Evolutionary conservation across 2,113 vertebrate genomes (phyloP).

Genomic region (Serilophus lunatus): DNA sequence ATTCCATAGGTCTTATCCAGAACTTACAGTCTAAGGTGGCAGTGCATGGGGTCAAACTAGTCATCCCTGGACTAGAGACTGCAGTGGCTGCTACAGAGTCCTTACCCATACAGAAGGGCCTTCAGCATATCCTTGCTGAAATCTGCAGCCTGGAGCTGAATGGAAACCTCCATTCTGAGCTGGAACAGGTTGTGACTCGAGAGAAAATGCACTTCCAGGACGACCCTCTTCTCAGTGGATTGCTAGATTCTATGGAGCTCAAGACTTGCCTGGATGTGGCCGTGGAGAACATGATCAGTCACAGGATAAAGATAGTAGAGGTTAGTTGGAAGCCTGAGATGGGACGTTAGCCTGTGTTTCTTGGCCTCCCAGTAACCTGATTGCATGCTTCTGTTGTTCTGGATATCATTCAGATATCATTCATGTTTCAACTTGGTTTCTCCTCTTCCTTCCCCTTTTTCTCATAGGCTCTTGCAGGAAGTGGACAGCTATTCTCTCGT

Average conservation of each 20-base stretch:
- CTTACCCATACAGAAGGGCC: constrained; percentile 54
- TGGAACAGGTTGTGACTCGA: constrained; percentile 79
- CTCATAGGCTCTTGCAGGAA: constrained; percentile 80
- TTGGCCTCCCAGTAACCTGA: not conserved
- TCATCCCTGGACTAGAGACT: constrained; percentile 76
- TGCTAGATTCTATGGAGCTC: constrained; percentile 76
- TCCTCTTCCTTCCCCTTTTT: not conserved
- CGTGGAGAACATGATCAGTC: constrained; percentile 80
- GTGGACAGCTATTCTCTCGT: constrained; percentile 80
- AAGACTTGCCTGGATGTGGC: constrained; percentile 83
- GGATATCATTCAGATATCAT: not conserved
- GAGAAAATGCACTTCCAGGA: constrained; percentile 79
- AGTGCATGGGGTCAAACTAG: constrained; percentile 81
- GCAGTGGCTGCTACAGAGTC: not conserved
- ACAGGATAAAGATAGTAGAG: constrained; percentile 87
- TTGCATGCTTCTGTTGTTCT: not conserved
- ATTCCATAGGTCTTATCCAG: constrained; percentile 68
- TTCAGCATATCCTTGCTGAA: constrained; percentile 80
- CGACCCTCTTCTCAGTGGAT: constrained; percentile 83
- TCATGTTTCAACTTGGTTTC: not conserved
- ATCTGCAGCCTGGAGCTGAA: constrained; percentile 86
- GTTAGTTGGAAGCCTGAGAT: constrained; percentile 59
- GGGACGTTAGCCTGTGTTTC: not conserved
- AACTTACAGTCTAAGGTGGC: constrained; percentile 80
- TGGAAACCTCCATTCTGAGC: constrained; percentile 85